Evolutionary conservation across 1,140 invertebrate genomes (phyloP), one percentile per base, ranked within the genome.

Genomic region (Eumeta japonica): DNA sequence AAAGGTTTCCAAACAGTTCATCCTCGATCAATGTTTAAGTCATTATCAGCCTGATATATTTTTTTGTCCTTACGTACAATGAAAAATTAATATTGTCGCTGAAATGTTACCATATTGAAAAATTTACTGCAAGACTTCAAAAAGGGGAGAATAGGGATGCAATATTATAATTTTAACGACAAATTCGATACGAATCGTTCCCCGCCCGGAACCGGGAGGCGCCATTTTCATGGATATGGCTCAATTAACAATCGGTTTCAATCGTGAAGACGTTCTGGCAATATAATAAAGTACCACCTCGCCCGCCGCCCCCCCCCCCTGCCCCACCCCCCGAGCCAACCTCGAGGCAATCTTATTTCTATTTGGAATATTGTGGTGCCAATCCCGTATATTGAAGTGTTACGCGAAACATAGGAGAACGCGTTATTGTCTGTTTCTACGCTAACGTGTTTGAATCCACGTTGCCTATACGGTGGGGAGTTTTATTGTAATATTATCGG

Each of bases 171-270:
- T 67, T 70, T 67, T 55, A 62, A 62, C 64, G 60, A 52, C 58
- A 50, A 57, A 62, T 59, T 44, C 62, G 64, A 70, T 72, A 72
- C 65, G 62, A 58, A 66, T 70, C 63, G 58, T 13, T 5, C 28
- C 28, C 52, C 50, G 53, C 50, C 49, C n/a, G n/a, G n/a, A n/a
- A n/a, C n/a, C n/a, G n/a, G 51, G 53, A 56, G 60, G 60, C 61
- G 62, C 59, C 58, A 67, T 67, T 70, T 66, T 70, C 65, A 68
- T 70, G 68, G 68, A 73, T 73, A 73, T 64, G 55, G 59, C 68
- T 73, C 68, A 73, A 73, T 70, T 73, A 73, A 70, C 65, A 73
- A 70, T 70, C 58, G 68, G 68, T 70, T 70, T 70, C 65, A 70
- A 73, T 73, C 65, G 62, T 48, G 63, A 67, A 68, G 68, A 70